Base-by-base conservation (phyloP, 2,888 invertebrate genomes). In the Cantharis flavilabris region DNA sequence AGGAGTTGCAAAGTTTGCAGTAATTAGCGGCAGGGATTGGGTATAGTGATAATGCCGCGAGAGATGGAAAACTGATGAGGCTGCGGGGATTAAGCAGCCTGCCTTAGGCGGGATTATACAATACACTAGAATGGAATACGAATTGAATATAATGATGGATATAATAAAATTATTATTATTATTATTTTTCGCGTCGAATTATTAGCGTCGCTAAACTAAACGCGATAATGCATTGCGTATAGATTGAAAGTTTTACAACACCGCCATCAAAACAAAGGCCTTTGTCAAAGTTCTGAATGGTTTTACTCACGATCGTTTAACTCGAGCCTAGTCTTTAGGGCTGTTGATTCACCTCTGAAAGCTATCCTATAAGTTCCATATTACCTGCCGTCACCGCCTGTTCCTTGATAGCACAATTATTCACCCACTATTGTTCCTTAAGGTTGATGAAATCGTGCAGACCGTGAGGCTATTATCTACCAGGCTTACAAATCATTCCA, bases 51-150 rank as follows among this genome's bases (percentile, higher is more conserved):
- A 87, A 87, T 87, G 83, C 86, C 83, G 82, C 81, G 83, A 84
- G 84, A 86, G 86, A 86, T 86, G 86, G 83, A 86, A 85, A 86
- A 86, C 86, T 86, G 86, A 87, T 87, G 86, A 86, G 85, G 84
- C 86, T 85, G 85, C 84, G 81, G 85, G 86, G 86, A 86, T 86
- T 86, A 85, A 83, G 79, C 83, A 83, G 82, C 82, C 82, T 82
- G 83, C 84, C 83, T 79, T 78, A 79, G 80, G 84, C 82, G 82
- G 85, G 85, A 86, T 86, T 86, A 86, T 82, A 83, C 85, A 85
- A 85, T 85, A 85, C 84, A 84, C 83, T 84, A 81, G 83, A 81
- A 83, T 81, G 79, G 83, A 84, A 84, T 84, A 84, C 83, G 83
- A 84, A 84, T 84, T 83, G 84, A 84, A 84, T 83, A 84, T 83